Evolutionary conservation across 2,113 vertebrate genomes (phyloP).

Genomic region (Plestiodon gilberti): DNA sequence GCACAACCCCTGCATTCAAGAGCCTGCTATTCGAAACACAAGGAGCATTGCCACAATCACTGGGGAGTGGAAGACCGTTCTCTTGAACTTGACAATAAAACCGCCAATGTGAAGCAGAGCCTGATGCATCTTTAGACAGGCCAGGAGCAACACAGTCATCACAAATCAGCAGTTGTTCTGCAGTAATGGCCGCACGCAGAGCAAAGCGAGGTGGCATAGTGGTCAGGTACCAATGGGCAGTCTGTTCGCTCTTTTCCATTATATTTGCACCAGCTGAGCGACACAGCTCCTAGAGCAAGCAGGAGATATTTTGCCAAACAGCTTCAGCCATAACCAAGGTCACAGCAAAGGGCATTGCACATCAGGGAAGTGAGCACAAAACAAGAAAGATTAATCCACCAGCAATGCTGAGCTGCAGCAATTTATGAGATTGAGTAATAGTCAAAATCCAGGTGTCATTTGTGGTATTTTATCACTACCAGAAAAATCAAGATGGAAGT

Average conservation of each 20-base stretch:
- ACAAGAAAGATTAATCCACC: neutral
- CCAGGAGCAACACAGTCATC: neutral
- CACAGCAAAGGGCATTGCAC: neutral
- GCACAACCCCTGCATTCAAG: neutral
- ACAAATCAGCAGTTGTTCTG: neutral
- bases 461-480: neutral
- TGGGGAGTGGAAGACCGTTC: too few species aligned
- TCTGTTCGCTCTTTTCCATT: neutral
- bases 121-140: neutral
- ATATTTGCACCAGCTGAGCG: constrained; percentile 2
- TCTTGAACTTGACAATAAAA: neutral
- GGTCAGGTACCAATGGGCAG: neutral
- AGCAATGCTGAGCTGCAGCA: neutral
- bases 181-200: neutral
- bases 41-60: neutral
- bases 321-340: constrained; percentile 18
- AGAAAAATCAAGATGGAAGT: neutral
- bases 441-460: neutral
- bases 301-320: neutral
- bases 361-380: neutral
- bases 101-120: neutral
- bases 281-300: neutral
- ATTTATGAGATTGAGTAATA: neutral
- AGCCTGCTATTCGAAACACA: neutral
- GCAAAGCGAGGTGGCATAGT: neutral